These are phyloP conservation scores for Drosophila bipectinata DNA, from an alignment of 1,140 invertebrate species.

Conservation along the genomic window DNA sequence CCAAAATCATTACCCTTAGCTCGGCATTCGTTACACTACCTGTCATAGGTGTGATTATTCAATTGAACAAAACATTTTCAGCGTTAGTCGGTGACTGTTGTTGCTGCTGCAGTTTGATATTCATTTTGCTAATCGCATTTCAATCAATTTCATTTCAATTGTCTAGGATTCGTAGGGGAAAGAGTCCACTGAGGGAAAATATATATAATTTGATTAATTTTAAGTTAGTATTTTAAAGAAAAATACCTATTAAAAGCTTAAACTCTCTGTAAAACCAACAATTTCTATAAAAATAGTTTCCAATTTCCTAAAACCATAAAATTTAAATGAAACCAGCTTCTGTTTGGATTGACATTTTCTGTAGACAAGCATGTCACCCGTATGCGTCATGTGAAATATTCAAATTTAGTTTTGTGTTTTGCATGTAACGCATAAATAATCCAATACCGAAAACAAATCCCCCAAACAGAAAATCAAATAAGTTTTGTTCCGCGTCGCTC, in stretches of 20 bases:
- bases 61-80: slow-evolving; percentile 60
- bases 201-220: neutral
- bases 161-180: slow-evolving; percentile 36
- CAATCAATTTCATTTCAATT: slow-evolving; percentile 77
- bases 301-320: neutral
- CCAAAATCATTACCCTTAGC: slow-evolving; percentile 35
- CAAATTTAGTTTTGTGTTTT: slow-evolving; percentile 50
- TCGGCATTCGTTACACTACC: slow-evolving; percentile 32
- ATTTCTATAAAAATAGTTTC: neutral
- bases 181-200: slow-evolving; percentile 11
- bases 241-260: neutral
- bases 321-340: slow-evolving; percentile 9
- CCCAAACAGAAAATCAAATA: slow-evolving; percentile 21
- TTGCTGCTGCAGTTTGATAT: slow-evolving; percentile 50
- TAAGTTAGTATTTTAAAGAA: neutral
- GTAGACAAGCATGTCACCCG: slow-evolving; percentile 52
- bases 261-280: no score
- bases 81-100: slow-evolving; percentile 30
- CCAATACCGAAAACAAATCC: slow-evolving; percentile 16
- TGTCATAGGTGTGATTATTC: slow-evolving; percentile 64
- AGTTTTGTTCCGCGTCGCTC: slow-evolving; percentile 74
- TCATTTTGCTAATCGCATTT: slow-evolving; percentile 77
- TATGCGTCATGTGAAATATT: slow-evolving; percentile 74
- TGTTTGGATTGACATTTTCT: slow-evolving; percentile 55
- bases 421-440: slow-evolving; percentile 79